Evolutionary conservation across 2,888 invertebrate genomes (phyloP).

Genomic region (Malacosoma neustria): DNA sequence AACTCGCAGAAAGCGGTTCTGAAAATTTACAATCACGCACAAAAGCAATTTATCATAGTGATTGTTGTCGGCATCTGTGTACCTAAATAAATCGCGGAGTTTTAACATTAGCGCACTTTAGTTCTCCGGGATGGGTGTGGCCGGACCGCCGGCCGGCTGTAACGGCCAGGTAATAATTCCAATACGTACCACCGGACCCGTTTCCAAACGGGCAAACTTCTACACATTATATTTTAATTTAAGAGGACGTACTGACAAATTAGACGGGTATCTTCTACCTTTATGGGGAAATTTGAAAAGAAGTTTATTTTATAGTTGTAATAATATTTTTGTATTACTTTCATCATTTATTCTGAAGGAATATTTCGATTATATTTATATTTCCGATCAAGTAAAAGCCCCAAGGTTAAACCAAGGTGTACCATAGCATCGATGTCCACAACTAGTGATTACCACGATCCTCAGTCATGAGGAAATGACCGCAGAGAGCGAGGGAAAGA

Average conservation of each 20-base stretch:
- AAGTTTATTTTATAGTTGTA: too few relatives aligned
- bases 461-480: too few relatives aligned
- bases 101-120: conserved; percentile 41
- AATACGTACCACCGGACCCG: conserved; percentile 52
- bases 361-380: too few relatives aligned
- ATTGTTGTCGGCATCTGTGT: conserved; percentile 61
- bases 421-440: too few relatives aligned
- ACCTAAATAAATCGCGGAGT: conserved; percentile 57
- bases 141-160: conserved; percentile 14
- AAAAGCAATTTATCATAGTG: conserved; percentile 52
- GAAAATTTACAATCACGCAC: conserved; percentile 42
- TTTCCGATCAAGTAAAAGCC: too few relatives aligned
- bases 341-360: too few relatives aligned
- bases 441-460: too few relatives aligned
- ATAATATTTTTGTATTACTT: too few relatives aligned
- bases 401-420: too few relatives aligned
- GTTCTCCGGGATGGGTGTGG: conserved; percentile 10
- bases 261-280: conserved; percentile 23
- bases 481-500: too few relatives aligned
- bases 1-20: conserved; percentile 26
- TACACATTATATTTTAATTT: conserved; percentile 64
- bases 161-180: conserved; percentile 63
- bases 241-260: conserved; percentile 45
- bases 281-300: background rate
- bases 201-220: conserved; percentile 59